Conservation (phyloP, 1,140 invertebrate species). For the Drosophila mayri region DNA sequence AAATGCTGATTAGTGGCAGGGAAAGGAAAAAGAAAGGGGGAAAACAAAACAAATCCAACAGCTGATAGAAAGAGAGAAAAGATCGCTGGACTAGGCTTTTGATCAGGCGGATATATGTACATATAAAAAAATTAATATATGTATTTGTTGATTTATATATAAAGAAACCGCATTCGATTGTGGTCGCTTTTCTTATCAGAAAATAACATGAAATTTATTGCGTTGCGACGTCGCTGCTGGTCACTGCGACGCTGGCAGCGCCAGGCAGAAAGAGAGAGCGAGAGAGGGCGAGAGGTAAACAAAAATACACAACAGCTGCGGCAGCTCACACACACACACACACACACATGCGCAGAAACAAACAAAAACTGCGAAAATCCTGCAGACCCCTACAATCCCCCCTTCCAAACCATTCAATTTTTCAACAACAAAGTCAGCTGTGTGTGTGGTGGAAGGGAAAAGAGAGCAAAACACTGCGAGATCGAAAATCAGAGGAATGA, state of each 20-base stretch:
- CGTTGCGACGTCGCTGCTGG: slow-evolving; percentile 52
- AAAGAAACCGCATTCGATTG: slow-evolving; percentile 28
- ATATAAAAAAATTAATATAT: not conserved
- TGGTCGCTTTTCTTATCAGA: slow-evolving; percentile 61
- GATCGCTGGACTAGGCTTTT: slow-evolving; percentile 7
- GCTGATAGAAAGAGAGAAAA: slow-evolving; percentile 53
- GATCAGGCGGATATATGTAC: slow-evolving; percentile 10
- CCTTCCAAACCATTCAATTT: slow-evolving; percentile 1
- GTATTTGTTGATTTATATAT: slow-evolving; percentile 3
- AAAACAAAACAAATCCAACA: slow-evolving; percentile 49
- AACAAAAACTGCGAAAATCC: slow-evolving; percentile 57
- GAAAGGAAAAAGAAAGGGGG: slow-evolving; percentile 14
- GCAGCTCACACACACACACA: slow-evolving; percentile 40
- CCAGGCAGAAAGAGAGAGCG: slow-evolving; percentile 12
- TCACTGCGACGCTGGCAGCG: slow-evolving; percentile 25
- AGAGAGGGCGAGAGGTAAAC: slow-evolving; percentile 47
- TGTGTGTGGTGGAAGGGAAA: slow-evolving; percentile 37
- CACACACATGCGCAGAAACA: slow-evolving; percentile 57
- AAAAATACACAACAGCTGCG: slow-evolving; percentile 69
- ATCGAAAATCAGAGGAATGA: slow-evolving; percentile 45
- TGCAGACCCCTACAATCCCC: slow-evolving; percentile 13
- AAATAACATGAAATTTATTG: slow-evolving; percentile 72
- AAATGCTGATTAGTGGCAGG: slow-evolving; percentile 33
- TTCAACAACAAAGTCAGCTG: slow-evolving; percentile 65
- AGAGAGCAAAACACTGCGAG: slow-evolving; percentile 12